Evolutionary conservation across 2,888 invertebrate species (phyloP), one percentile per base, ranked within the genome.

Genomic region (Melinopterus prodromus): DNA sequence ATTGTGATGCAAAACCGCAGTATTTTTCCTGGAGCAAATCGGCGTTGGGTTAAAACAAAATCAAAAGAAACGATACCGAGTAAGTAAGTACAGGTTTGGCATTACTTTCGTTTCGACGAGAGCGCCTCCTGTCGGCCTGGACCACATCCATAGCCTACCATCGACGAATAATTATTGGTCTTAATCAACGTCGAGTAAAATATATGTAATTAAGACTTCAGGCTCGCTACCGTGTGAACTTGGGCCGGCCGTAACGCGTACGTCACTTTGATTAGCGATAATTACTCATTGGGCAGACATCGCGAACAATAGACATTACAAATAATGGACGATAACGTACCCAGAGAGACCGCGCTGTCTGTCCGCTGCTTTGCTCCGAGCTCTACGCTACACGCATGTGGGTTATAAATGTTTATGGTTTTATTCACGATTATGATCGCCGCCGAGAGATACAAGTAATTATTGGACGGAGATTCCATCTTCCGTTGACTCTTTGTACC

Each of bases 121-220:
- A 53, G 7, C 53, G 53, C 53, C 53, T 53, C 53, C 53, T 12
- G 12, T 53, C 53, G 53, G 53, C 12, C 53, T 53, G 36, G 74
- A 71, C 71, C 74, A 37, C n/a, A 14, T 37, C 74, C 37, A 26
- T 26, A 26, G 26, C 26, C 74, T 74, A 74, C 74, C 74, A 74
- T 74, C 74, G 36, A 37, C 36, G 74, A 74, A 74, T 74, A 74
- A 74, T 74, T 74, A 74, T 74, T 35, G 74, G 74, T 74, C 74
- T 74, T 74, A 74, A 74, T 74, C 74, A 74, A 74, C 74, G 74
- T 74, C 74, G 26, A 12, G 74, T 37, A 37, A 74, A 74, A 74
- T 74, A 74, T 74, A 74, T 74, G 74, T 74, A 74, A 74, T 74
- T 74, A 74, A 74, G 74, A 74, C 74, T 37, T 74, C 74, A 37